Evolutionary conservation across 1,140 invertebrate species (phyloP), one percentile per base, ranked within the genome.

Genomic region (Mya arenaria): DNA sequence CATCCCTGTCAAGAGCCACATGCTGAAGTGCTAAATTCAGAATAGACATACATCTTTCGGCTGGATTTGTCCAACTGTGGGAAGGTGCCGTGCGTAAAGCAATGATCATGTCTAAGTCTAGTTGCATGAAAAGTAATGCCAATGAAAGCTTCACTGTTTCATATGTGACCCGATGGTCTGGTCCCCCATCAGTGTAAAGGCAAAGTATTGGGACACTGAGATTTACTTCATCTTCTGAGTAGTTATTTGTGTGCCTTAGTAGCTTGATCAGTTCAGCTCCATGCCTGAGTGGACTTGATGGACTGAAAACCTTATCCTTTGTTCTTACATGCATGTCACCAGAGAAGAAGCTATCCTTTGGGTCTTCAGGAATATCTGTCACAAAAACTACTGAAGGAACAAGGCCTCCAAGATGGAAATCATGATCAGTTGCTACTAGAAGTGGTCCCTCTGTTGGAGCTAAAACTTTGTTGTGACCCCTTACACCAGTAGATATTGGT

Each of bases 21-120:
- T 84, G 79, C 62, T 86, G 85, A 44, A 69, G 60, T 0, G 82
- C 85, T 25, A 82, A 30, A 56, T 86, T 86, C 17, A 84, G n/a
- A 3, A 83, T 17, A 3, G 48, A 63, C 85, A 86, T 86, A 4
- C 85, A 85, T 37, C 85, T 69, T 36, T 86, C 83, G 0, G 55
- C 81, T 48, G 82, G 86, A 55, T 84, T 87, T 19, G 60, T 28
- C 73, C 82, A 85, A 52, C 58, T 62, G 36, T 84, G 44, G 6
- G 79, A 65, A 19, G 82, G 84, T 19, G 84, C 68, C 34, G 86
- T 84, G 82, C 78, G 69, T 10, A 48, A 19, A 52, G 81, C 84
- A 23, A 80, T 62, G 15, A 81, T 36, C 4, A 82, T 37, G 25
- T 85, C 84, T 44, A 83, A 25, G 41, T 68, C 37, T 41, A 82